Percentiles rank a stretch among this genome's conserved stretches.
These are phyloP conservation scores for Dysidea cf. avara DNA, from an alignment of 37 sponge, comb jelly and placozoan genomes.

Conservation along the genomic window DNA sequence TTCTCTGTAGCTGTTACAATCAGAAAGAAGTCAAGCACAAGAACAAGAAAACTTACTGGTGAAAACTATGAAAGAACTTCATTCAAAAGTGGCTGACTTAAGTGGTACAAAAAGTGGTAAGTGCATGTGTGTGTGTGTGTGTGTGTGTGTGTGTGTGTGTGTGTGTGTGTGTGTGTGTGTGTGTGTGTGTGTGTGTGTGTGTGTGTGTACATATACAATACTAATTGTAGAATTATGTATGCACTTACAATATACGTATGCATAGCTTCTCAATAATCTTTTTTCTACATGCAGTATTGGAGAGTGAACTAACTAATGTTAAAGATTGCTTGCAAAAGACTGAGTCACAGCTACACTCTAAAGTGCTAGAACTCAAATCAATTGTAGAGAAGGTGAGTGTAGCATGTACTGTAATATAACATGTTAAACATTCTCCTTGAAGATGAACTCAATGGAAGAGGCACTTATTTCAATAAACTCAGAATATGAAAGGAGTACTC, in stretches of 20 bases:
- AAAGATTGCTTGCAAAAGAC: no score
- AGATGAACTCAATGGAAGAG: slow-evolving; percentile 63
- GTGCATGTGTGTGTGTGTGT: slow-evolving; percentile 31
- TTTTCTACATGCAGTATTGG: no score
- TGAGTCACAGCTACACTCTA: no score
- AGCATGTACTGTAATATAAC: no score
- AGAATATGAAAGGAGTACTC: slow-evolving; percentile 53
- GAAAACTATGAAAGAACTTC: slow-evolving; percentile 36
- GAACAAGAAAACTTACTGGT: slow-evolving; percentile 33
- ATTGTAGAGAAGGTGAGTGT: no score
- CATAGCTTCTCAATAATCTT: no score
- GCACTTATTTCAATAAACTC: slow-evolving; percentile 3
- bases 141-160: slow-evolving; percentile 3
- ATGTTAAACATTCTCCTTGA: not conserved
- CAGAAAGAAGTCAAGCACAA: slow-evolving; percentile 31
- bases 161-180: slow-evolving; percentile 33
- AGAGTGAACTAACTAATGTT: no score
- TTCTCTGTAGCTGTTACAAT: slow-evolving; percentile 10
- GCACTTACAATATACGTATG: no score
- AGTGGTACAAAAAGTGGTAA: slow-evolving; percentile 57
- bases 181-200: slow-evolving; percentile 13
- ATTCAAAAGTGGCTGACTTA: slow-evolving; percentile 44
- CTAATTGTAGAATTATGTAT: not conserved
- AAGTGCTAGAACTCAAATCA: no score
- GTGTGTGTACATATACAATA: not conserved